These are phyloP conservation scores for Platycheirus rosarum DNA, from an alignment of 2,888 invertebrate genomes.

Conservation along the genomic window DNA sequence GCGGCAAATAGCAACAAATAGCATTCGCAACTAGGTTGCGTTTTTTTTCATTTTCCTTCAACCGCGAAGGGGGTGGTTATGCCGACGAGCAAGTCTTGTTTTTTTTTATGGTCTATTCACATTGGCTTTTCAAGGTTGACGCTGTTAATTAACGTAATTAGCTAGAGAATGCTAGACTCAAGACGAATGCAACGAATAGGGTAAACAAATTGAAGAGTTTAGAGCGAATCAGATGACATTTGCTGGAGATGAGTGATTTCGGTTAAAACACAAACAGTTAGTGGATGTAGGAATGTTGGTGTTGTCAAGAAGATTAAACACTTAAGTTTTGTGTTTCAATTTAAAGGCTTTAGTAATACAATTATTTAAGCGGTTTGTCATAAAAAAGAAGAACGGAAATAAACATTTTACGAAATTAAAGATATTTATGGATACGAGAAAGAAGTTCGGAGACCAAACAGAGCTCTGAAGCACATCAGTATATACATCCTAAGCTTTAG, in stretches of 20 bases:
- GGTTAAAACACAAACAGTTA: background rate
- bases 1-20: slow-evolving; percentile 37
- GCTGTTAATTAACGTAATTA: slow-evolving; percentile 65
- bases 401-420: too few relatives aligned
- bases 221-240: slow-evolving; percentile 22
- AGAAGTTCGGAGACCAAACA: too few relatives aligned
- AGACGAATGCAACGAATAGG: slow-evolving; percentile 9
- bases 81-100: slow-evolving; percentile 17
- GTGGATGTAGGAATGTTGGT: background rate
- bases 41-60: slow-evolving; percentile 18
- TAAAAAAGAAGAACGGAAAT: too few relatives aligned
- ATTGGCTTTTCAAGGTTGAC: slow-evolving; percentile 54
- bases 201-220: slow-evolving; percentile 13
- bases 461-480: too few relatives aligned
- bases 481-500: too few relatives aligned
- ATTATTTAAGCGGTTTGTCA: too few relatives aligned
- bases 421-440: too few relatives aligned
- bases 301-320: too few relatives aligned
- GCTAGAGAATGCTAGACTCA: slow-evolving; percentile 31
- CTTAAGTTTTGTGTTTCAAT: too few relatives aligned
- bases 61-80: slow-evolving; percentile 13
- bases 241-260: background rate
- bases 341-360: too few relatives aligned
- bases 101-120: slow-evolving; percentile 60
- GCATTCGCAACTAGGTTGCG: slow-evolving; percentile 9